phyloP scores from a whole-genome alignment of 1,140 invertebrate genomes.

The Vanessa tameamea region DNA sequence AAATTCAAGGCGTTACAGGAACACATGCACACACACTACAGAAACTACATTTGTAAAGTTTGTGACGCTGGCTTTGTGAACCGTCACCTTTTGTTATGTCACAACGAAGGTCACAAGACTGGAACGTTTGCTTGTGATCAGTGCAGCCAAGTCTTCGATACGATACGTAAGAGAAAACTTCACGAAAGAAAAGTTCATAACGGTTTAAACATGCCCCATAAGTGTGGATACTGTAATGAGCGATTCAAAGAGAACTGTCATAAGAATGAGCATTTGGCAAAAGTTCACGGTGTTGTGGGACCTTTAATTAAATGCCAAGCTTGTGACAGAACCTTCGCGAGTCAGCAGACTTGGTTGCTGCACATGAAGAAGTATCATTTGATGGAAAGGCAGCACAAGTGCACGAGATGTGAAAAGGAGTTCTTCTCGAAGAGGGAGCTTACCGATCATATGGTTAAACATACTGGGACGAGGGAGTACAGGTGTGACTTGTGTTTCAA shows the following conservation, averaged over 20 bases:
- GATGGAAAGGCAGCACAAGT: conserved; percentile 56
- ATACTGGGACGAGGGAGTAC: conserved; percentile 86
- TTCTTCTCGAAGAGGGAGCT: conserved; percentile 50
- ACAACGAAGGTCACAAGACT: conserved; percentile 50
- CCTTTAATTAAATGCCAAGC: conserved; percentile 53
- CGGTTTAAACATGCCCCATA: conserved; percentile 44
- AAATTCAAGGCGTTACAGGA: conserved; percentile 53
- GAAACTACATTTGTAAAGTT: conserved; percentile 55
- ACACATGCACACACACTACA: conserved; percentile 62
- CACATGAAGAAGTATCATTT: conserved; percentile 63
- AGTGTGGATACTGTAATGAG: conserved; percentile 57
- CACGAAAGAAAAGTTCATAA: conserved; percentile 53
- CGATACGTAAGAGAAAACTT: conserved; percentile 44
- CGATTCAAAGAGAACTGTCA: conserved; percentile 51
- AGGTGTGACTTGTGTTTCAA: conserved; percentile 84
- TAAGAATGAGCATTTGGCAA: conserved; percentile 55
- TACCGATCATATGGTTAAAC: conserved; percentile 70
- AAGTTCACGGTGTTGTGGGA: conserved; percentile 47
- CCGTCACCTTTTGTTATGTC: conserved; percentile 39
- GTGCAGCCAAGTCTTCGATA: conserved; percentile 53
- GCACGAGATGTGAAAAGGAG: conserved; percentile 45
- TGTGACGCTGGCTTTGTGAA: conserved; percentile 60
- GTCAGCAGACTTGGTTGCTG: conserved; percentile 44
- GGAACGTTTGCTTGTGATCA: conserved; percentile 49
- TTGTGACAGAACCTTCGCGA: conserved; percentile 55